Percentiles rank a stretch among this genome's conserved stretches.
phyloP scores from a whole-genome alignment of 1,140 invertebrate species.

The Brachionus paranguensis region DNA sequence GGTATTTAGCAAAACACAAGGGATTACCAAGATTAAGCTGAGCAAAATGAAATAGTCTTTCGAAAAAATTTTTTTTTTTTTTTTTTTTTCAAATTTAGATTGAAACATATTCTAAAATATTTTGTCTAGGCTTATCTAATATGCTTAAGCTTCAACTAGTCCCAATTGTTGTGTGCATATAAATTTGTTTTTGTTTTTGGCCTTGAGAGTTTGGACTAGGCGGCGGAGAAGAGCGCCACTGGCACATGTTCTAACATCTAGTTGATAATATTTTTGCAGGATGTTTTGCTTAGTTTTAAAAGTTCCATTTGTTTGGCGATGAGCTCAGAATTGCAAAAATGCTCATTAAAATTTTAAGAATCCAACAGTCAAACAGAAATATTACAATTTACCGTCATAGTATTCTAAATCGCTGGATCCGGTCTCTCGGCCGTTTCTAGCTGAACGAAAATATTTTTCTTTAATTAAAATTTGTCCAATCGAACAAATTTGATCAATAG shows the following conservation, averaged over 20 bases:
- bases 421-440: neutral
- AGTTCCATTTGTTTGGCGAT: neutral
- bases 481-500: neutral
- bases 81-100: neutral
- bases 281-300: neutral
- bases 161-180: neutral
- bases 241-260: neutral
- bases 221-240: neutral
- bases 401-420: neutral
- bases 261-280: neutral
- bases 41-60: neutral
- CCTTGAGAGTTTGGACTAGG: neutral
- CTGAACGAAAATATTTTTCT: neutral
- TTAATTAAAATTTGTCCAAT: conserved; percentile 29
- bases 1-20: neutral
- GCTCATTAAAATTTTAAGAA: neutral
- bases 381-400: conserved; percentile 1
- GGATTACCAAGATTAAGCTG: neutral
- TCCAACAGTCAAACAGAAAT: neutral
- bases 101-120: neutral
- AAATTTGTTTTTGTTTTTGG: neutral
- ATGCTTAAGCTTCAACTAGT: neutral
- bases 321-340: neutral
- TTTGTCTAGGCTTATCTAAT: conserved; percentile 1
- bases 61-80: neutral